Evolutionary conservation across 2,888 invertebrate genomes (phyloP).

Genomic region (Dasypolia templi): DNA sequence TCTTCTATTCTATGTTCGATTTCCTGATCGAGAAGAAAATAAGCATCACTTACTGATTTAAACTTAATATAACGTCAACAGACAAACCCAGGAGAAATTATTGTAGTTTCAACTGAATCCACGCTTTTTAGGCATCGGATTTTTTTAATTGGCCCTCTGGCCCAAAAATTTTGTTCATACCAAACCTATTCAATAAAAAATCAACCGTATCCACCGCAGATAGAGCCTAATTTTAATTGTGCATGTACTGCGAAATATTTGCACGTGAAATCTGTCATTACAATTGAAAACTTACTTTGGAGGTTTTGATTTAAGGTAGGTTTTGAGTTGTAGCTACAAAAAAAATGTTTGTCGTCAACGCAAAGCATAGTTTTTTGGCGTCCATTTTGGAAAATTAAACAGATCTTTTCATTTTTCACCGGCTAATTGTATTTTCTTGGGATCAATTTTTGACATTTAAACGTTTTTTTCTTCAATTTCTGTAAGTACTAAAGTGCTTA

Average conservation of each 20-base stretch:
- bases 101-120: conserved; percentile 50
- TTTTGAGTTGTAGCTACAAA: not conserved
- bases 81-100: conserved; percentile 8
- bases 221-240: not conserved
- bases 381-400: conserved; percentile 72
- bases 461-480: conserved; percentile 10
- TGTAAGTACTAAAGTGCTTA: not conserved
- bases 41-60: not conserved
- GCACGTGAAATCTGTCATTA: not conserved
- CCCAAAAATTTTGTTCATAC: conserved; percentile 50
- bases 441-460: conserved; percentile 55
- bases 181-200: conserved; percentile 7
- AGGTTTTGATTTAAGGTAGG: accelerated
- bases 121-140: conserved; percentile 52
- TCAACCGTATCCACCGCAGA: accelerated
- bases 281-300: conserved; percentile 10
- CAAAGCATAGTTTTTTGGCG: conserved; percentile 36
- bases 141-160: conserved; percentile 74
- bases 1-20: not conserved
- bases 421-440: conserved; percentile 63
- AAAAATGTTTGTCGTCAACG: conserved; percentile 21
- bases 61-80: not conserved
- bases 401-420: conserved; percentile 58
- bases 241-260: conserved; percentile 7
- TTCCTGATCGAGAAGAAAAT: not conserved